Evolutionary conservation across 2,888 invertebrate species (phyloP), one percentile per base, ranked within the genome.

Genomic region (Notocelia uddmanniana): DNA sequence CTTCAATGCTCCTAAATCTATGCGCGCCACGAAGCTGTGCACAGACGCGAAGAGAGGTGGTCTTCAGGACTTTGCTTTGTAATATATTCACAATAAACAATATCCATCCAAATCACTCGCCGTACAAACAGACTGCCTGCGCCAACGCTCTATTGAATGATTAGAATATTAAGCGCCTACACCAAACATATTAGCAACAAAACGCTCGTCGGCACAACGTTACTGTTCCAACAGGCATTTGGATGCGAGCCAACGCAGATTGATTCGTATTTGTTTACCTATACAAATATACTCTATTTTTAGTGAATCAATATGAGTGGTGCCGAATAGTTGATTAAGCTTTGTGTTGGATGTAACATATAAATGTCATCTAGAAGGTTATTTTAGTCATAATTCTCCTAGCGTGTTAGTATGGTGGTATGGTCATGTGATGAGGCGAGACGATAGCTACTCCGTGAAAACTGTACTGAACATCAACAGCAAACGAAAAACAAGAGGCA

Each of bases 141-240:
- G 31, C 19, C 45, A 45, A 26, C 45, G 26, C 2, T 13, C 26
- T 50, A 41, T 23, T 21, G 15, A 37, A n/a, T 8, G 31, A 50
- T 63, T 50, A 55, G n/a, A 37, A 54, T 57, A 41, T 41, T 15
- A 45, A 67, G 55, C 66, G 66, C 55, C 66, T 67, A 57, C 66
- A 57, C 8, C 11, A 57, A 67, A 57, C 57, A 18, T 67, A 67
- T 45, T 67, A 67, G 66, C 66, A 57, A 57, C 66, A 67, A 67
- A 67, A 26, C 54, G 55, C 37, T 18, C 37, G 26, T 15, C 37
- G 21, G 15, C 11, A 15, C 15, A 37, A 66, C 41, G 55, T 15
- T 62, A 23, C 13, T 31, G 55, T 15, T n/a, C 18, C n/a, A 41
- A 41, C 55, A 45, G 26, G 41, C 55, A 31, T 57, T 67, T 67